phyloP scores from a whole-genome alignment of 2,888 invertebrate genomes.

The Drosophila flavopinicola region DNA sequence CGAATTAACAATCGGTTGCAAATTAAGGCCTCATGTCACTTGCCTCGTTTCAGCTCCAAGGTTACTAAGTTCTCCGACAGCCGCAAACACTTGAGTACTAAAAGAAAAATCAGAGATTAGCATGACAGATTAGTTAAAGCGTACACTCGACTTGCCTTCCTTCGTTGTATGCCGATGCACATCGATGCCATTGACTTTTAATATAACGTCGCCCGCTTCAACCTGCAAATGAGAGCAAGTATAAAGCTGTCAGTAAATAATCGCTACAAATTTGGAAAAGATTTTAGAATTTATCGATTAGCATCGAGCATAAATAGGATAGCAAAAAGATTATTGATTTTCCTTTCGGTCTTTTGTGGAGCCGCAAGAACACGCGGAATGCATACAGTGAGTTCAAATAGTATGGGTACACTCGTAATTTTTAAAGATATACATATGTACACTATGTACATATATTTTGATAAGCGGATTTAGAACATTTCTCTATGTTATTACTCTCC shows the following conservation, averaged over 20 bases:
- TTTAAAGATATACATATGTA: too few relatives aligned
- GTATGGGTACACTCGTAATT: too few relatives aligned
- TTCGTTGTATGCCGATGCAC: slow-evolving; percentile 96
- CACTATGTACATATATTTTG: too few relatives aligned
- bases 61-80: slow-evolving; percentile 95
- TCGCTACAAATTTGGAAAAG: neutral
- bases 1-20: neutral
- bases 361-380: neutral
- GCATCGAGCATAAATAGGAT: slow-evolving; percentile 4
- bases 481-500: too few relatives aligned
- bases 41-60: slow-evolving; percentile 95
- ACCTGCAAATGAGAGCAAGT: slow-evolving; percentile 86
- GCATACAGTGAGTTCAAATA: neutral
- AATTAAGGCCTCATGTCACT: slow-evolving; percentile 78
- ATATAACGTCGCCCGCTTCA: slow-evolving; percentile 96
- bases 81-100: slow-evolving; percentile 91
- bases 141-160: slow-evolving; percentile 88
- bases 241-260: neutral
- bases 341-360: slow-evolving; percentile 8
- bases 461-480: too few relatives aligned
- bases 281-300: slow-evolving; percentile 5
- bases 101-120: slow-evolving; percentile 15
- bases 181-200: slow-evolving; percentile 96
- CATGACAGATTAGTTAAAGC: neutral
- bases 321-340: slow-evolving; percentile 44